Evolutionary conservation across 1,140 invertebrate species (phyloP).

Genomic region (Harpegnathos saltator): DNA sequence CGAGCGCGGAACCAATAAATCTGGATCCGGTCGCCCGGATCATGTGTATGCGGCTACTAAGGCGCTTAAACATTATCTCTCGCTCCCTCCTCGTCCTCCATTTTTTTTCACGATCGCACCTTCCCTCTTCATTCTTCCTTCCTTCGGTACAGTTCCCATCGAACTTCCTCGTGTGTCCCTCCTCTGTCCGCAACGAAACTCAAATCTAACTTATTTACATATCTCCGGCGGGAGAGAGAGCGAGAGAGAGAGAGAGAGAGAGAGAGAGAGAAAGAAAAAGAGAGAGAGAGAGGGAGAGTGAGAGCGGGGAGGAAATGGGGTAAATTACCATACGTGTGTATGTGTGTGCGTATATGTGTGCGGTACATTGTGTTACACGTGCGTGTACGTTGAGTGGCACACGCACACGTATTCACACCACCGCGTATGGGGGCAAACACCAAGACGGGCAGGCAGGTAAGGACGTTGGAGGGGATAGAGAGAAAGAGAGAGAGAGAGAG

Average conservation of each 20-base stretch:
- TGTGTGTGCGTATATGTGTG: conserved; percentile 25
- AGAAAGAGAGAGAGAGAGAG: conserved; percentile 7
- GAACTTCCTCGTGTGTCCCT: conserved; percentile 71
- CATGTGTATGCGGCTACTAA: conserved; percentile 83
- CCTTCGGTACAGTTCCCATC: conserved; percentile 82
- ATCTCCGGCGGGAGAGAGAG: conserved; percentile 74
- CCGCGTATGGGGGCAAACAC: conserved; percentile 46
- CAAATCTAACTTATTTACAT: conserved; percentile 86
- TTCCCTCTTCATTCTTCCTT: conserved; percentile 61
- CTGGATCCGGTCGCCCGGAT: conserved; percentile 79
- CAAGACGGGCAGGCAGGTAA: conserved; percentile 30
- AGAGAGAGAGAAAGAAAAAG: too few relatives aligned
- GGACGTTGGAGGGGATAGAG: conserved; percentile 11
- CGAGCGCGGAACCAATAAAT: conserved; percentile 83
- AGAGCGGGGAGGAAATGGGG: conserved; percentile 68
- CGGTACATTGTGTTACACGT: conserved; percentile 26
- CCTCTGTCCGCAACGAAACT: conserved; percentile 81
- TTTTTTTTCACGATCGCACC: conserved; percentile 60
- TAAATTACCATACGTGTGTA: conserved; percentile 83
- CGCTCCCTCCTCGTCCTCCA: conserved; percentile 60
- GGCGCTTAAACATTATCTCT: conserved; percentile 80
- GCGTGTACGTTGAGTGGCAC: conserved; percentile 13
- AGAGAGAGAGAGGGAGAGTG: too few relatives aligned
- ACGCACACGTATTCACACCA: conserved; percentile 68
- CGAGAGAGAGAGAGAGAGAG: too few relatives aligned